Conservation (phyloP, 2,797 vertebrate species). For the Micrastur ruficollis region DNA sequence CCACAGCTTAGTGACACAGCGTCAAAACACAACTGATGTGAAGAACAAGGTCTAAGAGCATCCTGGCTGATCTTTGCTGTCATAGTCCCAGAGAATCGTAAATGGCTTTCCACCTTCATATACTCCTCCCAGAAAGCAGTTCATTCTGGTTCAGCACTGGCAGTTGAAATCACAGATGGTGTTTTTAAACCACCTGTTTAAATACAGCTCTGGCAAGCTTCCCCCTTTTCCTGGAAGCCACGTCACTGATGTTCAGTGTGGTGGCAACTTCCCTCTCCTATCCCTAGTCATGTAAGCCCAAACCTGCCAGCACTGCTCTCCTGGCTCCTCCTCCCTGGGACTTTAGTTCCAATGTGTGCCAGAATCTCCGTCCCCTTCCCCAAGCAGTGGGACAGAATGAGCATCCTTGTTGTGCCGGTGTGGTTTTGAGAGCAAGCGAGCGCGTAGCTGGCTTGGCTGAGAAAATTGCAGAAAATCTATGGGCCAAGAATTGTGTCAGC, state of each 20-base stretch:
- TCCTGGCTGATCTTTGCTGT: background rate
- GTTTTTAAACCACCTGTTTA: slow-evolving; percentile 27
- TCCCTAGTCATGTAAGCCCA: background rate
- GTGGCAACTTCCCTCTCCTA: background rate
- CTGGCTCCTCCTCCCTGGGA: background rate
- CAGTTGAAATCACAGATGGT: slow-evolving; percentile 44
- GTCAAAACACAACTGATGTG: background rate
- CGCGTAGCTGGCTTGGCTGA: background rate
- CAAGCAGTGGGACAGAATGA: background rate
- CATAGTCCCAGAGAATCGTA: background rate
- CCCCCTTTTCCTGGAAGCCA: background rate
- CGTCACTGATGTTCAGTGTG: background rate
- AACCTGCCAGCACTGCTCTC: background rate
- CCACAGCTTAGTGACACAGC: background rate
- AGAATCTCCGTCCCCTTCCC: background rate
- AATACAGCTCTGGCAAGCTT: background rate
- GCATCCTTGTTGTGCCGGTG: background rate
- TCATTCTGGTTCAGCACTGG: background rate
- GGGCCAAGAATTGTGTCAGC: background rate
- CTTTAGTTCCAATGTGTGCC: background rate
- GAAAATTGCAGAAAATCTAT: background rate
- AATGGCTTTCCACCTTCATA: background rate
- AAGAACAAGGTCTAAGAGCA: background rate
- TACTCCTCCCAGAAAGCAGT: background rate
- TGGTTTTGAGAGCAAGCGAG: background rate